phyloP scores from a whole-genome alignment of 30 jellyfish, hydroid and myxozoan species.

The Aurelia coerulea region DNA sequence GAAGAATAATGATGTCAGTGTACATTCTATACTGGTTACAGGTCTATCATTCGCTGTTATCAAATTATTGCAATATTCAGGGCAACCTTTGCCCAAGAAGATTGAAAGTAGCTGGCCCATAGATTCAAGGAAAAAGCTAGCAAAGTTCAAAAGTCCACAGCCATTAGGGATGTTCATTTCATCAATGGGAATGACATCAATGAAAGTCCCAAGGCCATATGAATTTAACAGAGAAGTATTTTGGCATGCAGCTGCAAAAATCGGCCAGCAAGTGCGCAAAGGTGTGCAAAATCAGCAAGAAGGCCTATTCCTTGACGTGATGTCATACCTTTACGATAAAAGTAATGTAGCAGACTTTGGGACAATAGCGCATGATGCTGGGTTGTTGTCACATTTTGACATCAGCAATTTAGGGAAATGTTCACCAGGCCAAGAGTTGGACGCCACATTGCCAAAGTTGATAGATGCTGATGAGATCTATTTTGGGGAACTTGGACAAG shows the following conservation, averaged over 20 bases:
- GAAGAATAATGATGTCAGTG: constrained; percentile 29
- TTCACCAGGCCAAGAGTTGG: constrained; percentile 41
- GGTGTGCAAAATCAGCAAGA: neutral
- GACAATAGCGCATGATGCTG: constrained; percentile 8
- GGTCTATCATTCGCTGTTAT: constrained; percentile 36
- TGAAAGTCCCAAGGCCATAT: constrained; percentile 34
- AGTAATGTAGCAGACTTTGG: neutral
- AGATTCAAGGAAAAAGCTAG: constrained; percentile 36
- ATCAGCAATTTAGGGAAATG: constrained; percentile 54
- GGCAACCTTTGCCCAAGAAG: constrained; percentile 24
- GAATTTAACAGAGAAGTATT: constrained; percentile 3
- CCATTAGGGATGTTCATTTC: constrained; percentile 46
- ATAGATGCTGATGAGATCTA: constrained; percentile 52
- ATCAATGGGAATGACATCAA: constrained; percentile 23
- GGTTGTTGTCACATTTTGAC: constrained; percentile 11
- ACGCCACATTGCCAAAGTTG: constrained; percentile 11
- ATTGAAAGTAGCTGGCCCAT: constrained; percentile 47
- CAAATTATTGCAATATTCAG: constrained; percentile 2
- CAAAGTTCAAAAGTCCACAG: constrained; percentile 52
- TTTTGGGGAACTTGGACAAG: constrained; percentile 35
- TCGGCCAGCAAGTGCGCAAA: constrained; percentile 3
- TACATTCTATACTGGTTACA: constrained; percentile 45
- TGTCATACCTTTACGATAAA: constrained; percentile 5
- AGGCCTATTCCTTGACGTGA: neutral
- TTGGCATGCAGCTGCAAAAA: constrained; percentile 38